These are phyloP conservation scores for Patella pellucida DNA, from an alignment of 2,888 invertebrate species.

Conservation along the genomic window DNA sequence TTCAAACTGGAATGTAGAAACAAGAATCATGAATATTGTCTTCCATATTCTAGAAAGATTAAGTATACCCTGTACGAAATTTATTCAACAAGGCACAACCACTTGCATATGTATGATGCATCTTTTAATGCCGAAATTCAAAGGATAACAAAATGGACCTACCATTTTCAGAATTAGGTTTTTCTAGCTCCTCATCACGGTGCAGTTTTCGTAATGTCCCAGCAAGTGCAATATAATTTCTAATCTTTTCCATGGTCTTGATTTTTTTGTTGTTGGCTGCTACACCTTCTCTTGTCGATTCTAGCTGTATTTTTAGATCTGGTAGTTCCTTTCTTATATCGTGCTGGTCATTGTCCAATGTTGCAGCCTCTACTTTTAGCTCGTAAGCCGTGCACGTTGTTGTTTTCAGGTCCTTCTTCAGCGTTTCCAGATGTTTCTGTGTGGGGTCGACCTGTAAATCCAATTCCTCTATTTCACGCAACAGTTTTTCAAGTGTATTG, in stretches of 20 bases:
- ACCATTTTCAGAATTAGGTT: too few species aligned
- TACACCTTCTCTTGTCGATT: conserved; percentile 47
- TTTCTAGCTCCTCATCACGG: conserved; percentile 32
- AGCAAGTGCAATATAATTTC: conserved; percentile 55
- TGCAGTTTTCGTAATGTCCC: conserved; percentile 55
- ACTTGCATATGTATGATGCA: too few species aligned
- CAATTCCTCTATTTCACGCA: conserved; percentile 42
- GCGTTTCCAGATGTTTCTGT: conserved; percentile 39
- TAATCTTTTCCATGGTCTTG: conserved; percentile 51
- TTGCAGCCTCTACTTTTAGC: conserved; percentile 52
- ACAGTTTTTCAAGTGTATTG: conserved; percentile 34
- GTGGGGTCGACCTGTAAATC: conserved; percentile 44
- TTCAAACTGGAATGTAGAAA: too few species aligned
- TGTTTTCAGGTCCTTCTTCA: conserved; percentile 46
- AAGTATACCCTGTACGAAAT: too few species aligned
- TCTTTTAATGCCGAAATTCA: neutral
- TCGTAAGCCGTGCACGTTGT: conserved; percentile 52
- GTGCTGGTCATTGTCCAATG: conserved; percentile 45
- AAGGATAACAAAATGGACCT: too few species aligned
- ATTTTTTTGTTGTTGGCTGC: conserved; percentile 47
- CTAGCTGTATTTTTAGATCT: conserved; percentile 46
- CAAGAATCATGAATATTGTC: too few species aligned
- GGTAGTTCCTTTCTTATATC: conserved; percentile 44
- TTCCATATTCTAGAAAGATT: too few species aligned
- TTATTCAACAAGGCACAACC: too few species aligned